Evolutionary conservation across 1,140 invertebrate species (phyloP), one percentile per base, ranked within the genome.

Genomic region (Bombus sibiricus): DNA sequence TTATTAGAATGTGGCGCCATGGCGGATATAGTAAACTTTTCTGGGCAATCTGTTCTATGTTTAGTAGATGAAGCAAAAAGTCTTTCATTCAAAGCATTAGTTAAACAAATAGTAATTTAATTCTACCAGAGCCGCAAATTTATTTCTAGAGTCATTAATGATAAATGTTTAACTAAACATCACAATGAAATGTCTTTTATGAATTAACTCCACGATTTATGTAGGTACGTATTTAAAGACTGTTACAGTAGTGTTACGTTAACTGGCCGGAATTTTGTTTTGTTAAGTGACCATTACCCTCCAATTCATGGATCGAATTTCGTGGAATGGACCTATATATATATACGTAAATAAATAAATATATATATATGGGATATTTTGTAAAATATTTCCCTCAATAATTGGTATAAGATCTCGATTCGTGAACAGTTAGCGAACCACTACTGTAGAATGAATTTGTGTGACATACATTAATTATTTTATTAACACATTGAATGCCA

Each of bases 1-100:
- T 71, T 94, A 13, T n/a, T 94, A 64, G 76, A 83, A 3, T 59
- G 82, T 5, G 92, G 92, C 18, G 94, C 93, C 10, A 71, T 87
- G n/a, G 62, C 91, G 13, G 89, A 78, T 71, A 77, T 93, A 47
- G 80, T 76, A 8, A 94, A 92, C 75, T 94, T 89, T 37, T 77
- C 91, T 8, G 93, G 93, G 34, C 93, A 94, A 28, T 91, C 83
- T 0, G 83, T 91, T 28, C 18, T 92, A 10, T n/a, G 74, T 22
- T 18, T 93, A 34, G 25, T 89, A 15, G 82, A 87, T 28, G 91
- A 92, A 5, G 25, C 59, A 1, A 92, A 90, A 71, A 87, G 75
- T 76, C 39, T 85, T 53, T n/a, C 76, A 41, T 78, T 93, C 3
- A 89, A 73, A 71, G 68, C 87, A 66, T 66, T 74, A 9, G 57